Evolutionary conservation across 2,888 invertebrate genomes (phyloP).

Genomic region (Xestoiulus laeticollis): DNA sequence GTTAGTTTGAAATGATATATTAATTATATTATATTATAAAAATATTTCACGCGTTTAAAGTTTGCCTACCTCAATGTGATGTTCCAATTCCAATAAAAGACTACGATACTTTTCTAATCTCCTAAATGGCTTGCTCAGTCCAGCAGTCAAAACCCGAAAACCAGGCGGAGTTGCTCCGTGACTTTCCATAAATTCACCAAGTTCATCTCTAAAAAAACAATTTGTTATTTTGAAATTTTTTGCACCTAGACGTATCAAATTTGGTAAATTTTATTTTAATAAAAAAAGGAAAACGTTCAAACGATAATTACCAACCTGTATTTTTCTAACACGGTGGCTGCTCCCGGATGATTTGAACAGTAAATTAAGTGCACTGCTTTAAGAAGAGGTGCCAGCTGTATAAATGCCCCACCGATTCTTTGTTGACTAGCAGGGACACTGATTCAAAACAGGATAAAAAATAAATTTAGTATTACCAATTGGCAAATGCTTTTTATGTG

Average conservation of each 20-base stretch:
- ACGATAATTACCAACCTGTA: constrained; percentile 74
- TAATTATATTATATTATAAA: too few relatives aligned
- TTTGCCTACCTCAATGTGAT: constrained; percentile 79
- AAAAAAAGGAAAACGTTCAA: neutral
- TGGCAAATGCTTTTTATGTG: constrained; percentile 14
- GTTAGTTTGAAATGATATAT: too few relatives aligned
- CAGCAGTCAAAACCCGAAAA: constrained; percentile 87
- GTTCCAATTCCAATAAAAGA: constrained; percentile 88
- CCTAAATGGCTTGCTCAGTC: constrained; percentile 93
- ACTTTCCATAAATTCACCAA: constrained; percentile 87
- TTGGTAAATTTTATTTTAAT: neutral
- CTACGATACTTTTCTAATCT: constrained; percentile 91
- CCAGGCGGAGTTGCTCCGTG: constrained; percentile 87
- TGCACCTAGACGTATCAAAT: neutral
- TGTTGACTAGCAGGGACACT: constrained; percentile 71
- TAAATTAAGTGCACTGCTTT: constrained; percentile 87
- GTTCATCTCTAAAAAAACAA: constrained; percentile 73
- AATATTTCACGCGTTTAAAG: too few relatives aligned
- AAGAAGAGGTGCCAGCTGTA: constrained; percentile 71
- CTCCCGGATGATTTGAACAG: constrained; percentile 92
- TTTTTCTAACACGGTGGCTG: constrained; percentile 91
- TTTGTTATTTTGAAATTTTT: neutral
- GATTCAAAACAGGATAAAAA: constrained; percentile 38
- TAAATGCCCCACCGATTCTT: constrained; percentile 88
- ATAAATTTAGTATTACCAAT: constrained; percentile 7